phyloP scores from a whole-genome alignment of 2,797 vertebrate species.

The Margarornis squamiger region DNA sequence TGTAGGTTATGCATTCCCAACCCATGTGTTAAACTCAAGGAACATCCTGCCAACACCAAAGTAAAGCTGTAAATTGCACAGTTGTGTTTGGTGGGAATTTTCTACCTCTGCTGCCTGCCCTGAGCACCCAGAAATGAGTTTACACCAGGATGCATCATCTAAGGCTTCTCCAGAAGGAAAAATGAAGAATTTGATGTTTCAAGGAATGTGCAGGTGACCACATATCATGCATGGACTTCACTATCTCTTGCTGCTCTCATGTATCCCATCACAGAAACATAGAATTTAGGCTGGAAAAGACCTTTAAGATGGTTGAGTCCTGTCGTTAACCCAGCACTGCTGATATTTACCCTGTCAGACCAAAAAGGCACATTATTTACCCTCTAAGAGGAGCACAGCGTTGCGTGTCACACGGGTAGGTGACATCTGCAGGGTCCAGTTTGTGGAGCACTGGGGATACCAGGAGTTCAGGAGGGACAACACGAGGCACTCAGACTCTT shows the following conservation, averaged over 20 bases:
- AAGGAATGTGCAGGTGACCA: neutral
- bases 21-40: neutral
- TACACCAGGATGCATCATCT: neutral
- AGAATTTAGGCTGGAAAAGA: neutral
- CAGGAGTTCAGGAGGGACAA: neutral
- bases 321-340: neutral
- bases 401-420: neutral
- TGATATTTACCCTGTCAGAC: neutral
- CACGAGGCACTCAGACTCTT: neutral
- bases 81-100: neutral
- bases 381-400: neutral
- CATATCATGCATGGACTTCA: neutral
- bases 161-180: neutral
- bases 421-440: neutral
- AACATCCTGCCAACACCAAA: neutral
- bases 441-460: neutral
- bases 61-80: neutral
- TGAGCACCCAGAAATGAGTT: neutral
- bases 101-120: neutral
- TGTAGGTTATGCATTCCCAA: neutral
- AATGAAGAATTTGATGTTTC: neutral
- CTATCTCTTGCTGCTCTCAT: neutral
- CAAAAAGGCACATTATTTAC: neutral
- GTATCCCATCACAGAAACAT: neutral
- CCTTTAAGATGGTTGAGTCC: neutral